Evolutionary conservation across 2,888 invertebrate genomes (phyloP).

Genomic region (Monoplex corrugatus): DNA sequence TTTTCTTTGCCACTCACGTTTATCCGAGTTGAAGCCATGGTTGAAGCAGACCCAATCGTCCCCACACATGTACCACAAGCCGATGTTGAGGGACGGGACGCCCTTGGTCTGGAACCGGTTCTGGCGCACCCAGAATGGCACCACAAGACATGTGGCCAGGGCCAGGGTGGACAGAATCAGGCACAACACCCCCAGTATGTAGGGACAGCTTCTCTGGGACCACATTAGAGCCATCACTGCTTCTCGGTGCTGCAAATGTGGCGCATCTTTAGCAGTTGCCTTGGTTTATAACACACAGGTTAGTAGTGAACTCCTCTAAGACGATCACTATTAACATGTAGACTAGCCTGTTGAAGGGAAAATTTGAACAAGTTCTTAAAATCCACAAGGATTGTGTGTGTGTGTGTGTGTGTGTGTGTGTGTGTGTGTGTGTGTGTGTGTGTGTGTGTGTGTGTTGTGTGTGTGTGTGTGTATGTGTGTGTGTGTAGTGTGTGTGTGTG

Average conservation of each 20-base stretch:
- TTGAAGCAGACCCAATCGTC: neutral
- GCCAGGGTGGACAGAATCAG: conserved; percentile 21
- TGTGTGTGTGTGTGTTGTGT: neutral
- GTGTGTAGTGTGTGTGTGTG: no score
- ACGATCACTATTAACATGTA: no score
- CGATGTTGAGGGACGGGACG: neutral
- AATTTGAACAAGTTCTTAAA: no score
- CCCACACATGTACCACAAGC: neutral
- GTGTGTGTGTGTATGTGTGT: no score
- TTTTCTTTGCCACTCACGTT: neutral
- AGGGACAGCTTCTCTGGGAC: neutral
- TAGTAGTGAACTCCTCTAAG: no score
- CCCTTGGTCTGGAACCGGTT: neutral
- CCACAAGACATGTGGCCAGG: neutral
- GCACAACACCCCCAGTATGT: conserved; percentile 21
- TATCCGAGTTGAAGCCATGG: neutral
- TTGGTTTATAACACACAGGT: no score
- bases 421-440: conserved; percentile 1
- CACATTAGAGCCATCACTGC: neutral
- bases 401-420: neutral
- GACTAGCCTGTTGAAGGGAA: no score
- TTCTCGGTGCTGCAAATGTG: no score
- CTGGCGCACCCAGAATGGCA: neutral
- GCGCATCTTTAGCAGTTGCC: no score
- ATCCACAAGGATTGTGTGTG: no score